phyloP scores from a whole-genome alignment of 1,140 invertebrate species.

The Schmidtea mediterranea region DNA sequence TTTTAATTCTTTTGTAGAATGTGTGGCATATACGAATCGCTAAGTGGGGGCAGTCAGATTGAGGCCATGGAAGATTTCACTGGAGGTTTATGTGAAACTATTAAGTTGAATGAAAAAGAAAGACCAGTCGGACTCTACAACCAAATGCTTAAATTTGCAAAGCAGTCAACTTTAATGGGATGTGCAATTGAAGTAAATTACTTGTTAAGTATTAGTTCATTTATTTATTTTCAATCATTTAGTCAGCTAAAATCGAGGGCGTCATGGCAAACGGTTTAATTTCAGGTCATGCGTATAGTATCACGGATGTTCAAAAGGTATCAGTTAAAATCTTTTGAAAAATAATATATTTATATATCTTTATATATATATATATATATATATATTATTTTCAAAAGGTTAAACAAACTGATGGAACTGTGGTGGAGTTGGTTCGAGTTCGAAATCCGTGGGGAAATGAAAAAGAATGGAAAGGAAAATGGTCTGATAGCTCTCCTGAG shows the following conservation, averaged over 20 bases:
- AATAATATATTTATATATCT: background rate
- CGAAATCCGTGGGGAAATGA: conserved; percentile 87
- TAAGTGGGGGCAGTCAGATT: background rate
- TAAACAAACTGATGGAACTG: conserved; percentile 1
- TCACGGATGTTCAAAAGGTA: conserved; percentile 7
- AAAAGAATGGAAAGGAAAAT: conserved; percentile 82
- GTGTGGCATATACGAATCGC: too few species aligned
- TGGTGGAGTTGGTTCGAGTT: conserved; percentile 40
- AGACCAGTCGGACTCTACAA: conserved; percentile 1
- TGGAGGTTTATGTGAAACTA: conserved; percentile 9
- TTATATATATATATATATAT: too few species aligned
- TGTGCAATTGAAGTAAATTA: conserved; percentile 40
- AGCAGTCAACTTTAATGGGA: conserved; percentile 8
- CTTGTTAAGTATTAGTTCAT: too few species aligned
- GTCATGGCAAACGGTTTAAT: conserved; percentile 8
- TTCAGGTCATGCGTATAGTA: conserved; percentile 8
- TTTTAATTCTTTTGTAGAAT: too few species aligned
- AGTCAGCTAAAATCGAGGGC: conserved; percentile 2
- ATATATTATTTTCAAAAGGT: too few species aligned
- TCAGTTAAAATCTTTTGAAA: background rate
- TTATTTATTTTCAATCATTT: too few species aligned
- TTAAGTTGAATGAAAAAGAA: conserved; percentile 2
- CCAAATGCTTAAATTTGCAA: conserved; percentile 4
- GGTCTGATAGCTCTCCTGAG: conserved; percentile 54
- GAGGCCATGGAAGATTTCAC: conserved; percentile 10